Conservation (phyloP, 1,140 invertebrate species). For the Bradynema listronoti region DNA sequence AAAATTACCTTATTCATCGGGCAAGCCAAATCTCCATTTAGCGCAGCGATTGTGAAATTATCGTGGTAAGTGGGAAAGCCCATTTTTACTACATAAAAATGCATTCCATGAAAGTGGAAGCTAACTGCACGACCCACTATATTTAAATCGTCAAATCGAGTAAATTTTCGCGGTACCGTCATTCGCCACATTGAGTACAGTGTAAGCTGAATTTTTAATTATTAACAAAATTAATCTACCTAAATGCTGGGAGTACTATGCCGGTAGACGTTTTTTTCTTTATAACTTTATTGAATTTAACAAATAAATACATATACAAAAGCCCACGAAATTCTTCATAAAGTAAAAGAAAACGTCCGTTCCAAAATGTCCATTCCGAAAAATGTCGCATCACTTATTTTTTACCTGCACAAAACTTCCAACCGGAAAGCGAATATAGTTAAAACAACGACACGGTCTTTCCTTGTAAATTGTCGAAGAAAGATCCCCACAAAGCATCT, state of each 20-base stretch:
- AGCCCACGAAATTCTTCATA: neutral
- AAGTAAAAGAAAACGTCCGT: no score
- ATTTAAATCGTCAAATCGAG: no score
- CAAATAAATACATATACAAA: neutral
- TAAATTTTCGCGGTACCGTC: no score
- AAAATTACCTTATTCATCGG: no score
- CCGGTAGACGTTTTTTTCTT: no score
- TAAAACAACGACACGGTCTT: conserved; percentile 6
- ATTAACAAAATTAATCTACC: no score
- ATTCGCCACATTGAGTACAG: no score
- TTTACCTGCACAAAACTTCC: conserved; percentile 17
- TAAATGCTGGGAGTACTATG: no score
- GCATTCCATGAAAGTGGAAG: conserved; percentile 16
- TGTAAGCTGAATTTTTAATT: no score
- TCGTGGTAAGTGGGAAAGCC: conserved; percentile 14
- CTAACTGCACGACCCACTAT: conserved; percentile 12
- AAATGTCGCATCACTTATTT: neutral
- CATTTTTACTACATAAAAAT: conserved; percentile 23
- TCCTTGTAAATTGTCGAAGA: neutral
- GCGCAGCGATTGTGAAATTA: neutral
- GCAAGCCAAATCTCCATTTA: conserved; percentile 11
- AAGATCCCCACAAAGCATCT: neutral
- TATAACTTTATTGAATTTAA: no score
- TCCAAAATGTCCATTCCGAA: no score
- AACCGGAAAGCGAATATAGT: conserved; percentile 6